Percentiles rank a stretch among this genome's conserved stretches.
Conservation (phyloP, 2,113 vertebrate genomes). For the Nibea coibor region DNA sequence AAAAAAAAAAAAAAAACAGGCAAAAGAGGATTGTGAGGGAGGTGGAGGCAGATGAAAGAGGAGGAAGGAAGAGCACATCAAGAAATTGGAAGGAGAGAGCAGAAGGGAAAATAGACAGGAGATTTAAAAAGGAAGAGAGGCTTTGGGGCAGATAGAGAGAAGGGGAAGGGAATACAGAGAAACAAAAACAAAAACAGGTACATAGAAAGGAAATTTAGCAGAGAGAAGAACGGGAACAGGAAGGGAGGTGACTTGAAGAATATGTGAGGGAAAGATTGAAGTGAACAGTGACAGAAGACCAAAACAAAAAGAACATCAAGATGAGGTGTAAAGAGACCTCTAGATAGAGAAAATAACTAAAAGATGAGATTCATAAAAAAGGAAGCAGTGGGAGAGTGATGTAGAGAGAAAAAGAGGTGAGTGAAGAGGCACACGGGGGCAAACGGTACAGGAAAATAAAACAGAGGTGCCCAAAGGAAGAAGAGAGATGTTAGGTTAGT, state of each 20-base stretch:
- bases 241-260: background rate
- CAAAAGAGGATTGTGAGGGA: conserved; percentile 2
- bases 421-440: background rate
- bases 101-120: background rate
- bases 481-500: background rate
- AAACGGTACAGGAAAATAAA: background rate
- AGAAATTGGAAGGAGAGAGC: background rate
- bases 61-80: background rate
- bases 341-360: background rate
- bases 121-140: conserved; percentile 5
- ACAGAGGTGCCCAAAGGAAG: background rate
- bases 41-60: conserved; percentile 12
- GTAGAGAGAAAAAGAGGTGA: background rate
- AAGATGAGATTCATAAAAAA: background rate
- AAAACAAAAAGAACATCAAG: background rate
- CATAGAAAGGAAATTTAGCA: conserved; percentile 2
- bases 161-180: conserved; percentile 3
- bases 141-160: conserved; percentile 1
- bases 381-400: background rate
- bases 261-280: background rate
- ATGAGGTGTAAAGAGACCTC: background rate
- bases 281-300: background rate
- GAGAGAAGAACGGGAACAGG: background rate
- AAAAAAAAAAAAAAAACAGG: background rate
- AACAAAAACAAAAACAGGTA: background rate